Percentiles rank a stretch among this genome's conserved stretches.
Conservation (phyloP, 1,140 invertebrate genomes). For the Sycophaga agraensis region DNA sequence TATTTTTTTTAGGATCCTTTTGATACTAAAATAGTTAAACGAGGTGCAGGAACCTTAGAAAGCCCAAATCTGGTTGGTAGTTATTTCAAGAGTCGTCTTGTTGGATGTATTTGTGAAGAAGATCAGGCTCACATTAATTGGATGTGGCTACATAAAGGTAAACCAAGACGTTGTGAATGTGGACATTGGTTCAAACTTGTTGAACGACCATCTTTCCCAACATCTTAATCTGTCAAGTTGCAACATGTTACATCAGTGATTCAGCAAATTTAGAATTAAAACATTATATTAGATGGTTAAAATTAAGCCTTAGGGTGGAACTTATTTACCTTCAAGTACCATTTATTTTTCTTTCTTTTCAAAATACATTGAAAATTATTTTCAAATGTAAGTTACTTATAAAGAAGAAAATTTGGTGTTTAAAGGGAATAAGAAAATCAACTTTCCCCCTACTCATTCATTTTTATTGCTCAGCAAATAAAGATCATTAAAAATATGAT, state of each 20-base stretch:
- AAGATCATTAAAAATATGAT: constrained; percentile 20
- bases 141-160: constrained; percentile 91
- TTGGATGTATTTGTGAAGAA: constrained; percentile 96
- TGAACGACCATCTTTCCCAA: constrained; percentile 10
- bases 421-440: not conserved
- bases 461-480: constrained; percentile 24
- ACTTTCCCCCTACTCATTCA: constrained; percentile 19
- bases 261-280: constrained; percentile 28
- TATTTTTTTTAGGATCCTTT: constrained; percentile 73
- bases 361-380: constrained; percentile 5
- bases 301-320: constrained; percentile 16
- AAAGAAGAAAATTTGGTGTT: constrained; percentile 1
- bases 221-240: constrained; percentile 11
- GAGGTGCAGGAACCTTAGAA: constrained; percentile 79
- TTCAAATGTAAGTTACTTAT: constrained; percentile 13
- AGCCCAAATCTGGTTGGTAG: constrained; percentile 88
- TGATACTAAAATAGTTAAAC: constrained; percentile 78
- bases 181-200: constrained; percentile 95
- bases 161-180: constrained; percentile 89
- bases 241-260: constrained; percentile 45
- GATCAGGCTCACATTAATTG: constrained; percentile 85
- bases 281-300: constrained; percentile 22
- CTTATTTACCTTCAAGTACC: constrained; percentile 15
- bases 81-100: constrained; percentile 81
- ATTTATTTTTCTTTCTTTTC: constrained; percentile 8